phyloP scores from a whole-genome alignment of 2,113 vertebrate genomes.

The Solea solea region DNA sequence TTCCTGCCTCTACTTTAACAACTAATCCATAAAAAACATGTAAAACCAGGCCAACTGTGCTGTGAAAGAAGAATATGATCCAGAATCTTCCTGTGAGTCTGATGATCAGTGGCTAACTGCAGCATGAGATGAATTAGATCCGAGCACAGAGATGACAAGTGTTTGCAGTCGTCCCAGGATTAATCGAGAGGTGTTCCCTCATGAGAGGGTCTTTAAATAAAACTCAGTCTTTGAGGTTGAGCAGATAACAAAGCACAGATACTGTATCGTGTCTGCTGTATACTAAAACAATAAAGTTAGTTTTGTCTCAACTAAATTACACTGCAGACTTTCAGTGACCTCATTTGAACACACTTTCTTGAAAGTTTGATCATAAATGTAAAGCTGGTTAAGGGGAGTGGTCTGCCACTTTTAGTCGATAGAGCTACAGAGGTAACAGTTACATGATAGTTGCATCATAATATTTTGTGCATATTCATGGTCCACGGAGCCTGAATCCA shows the following conservation, averaged over 20 bases:
- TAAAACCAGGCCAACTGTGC: neutral
- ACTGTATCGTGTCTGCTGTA: neutral
- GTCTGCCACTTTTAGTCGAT: too few species aligned
- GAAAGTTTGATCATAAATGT: too few species aligned
- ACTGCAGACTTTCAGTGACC: neutral
- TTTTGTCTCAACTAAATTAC: neutral
- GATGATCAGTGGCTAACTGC: slow-evolving; percentile 47
- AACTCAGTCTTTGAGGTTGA: slow-evolving; percentile 38
- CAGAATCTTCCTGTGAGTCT: slow-evolving; percentile 15
- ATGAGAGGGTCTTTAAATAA: slow-evolving; percentile 44
- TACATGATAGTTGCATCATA: too few species aligned
- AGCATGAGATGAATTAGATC: slow-evolving; percentile 49
- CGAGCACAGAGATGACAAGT: slow-evolving; percentile 14
- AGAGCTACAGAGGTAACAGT: too few species aligned
- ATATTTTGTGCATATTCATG: too few species aligned
- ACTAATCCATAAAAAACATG: slow-evolving; percentile 6
- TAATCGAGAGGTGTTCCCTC: slow-evolving; percentile 49
- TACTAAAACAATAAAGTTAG: neutral
- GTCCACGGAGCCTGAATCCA: too few species aligned
- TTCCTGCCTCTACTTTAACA: slow-evolving; percentile 1
- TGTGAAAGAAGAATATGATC: slow-evolving; percentile 14
- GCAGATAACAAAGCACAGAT: slow-evolving; percentile 17
- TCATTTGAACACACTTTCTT: neutral
- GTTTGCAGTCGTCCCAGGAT: slow-evolving; percentile 29
- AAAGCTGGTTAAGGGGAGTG: too few species aligned